Conservation (phyloP, 2,888 invertebrate genomes). For the Andrena trimmerana region DNA sequence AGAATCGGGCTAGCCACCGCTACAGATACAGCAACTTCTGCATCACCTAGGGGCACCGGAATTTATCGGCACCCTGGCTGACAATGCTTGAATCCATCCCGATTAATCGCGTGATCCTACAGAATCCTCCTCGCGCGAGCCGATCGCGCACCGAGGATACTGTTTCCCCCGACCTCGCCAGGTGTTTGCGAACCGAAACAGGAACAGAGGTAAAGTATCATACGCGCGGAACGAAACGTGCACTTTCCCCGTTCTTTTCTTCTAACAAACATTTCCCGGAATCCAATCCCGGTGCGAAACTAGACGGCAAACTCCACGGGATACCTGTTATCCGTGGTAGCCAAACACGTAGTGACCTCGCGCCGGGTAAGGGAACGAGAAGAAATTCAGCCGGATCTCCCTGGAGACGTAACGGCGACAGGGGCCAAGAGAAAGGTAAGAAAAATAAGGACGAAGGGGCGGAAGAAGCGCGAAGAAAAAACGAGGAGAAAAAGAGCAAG, state of each 20-base stretch:
- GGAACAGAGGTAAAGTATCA: slow-evolving; percentile 1
- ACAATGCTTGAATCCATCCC: too few relatives aligned
- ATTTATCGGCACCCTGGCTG: background rate
- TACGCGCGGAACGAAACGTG: slow-evolving; percentile 13
- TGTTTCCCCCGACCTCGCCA: background rate
- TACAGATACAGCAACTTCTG: background rate
- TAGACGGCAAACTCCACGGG: slow-evolving; percentile 48
- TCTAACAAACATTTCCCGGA: slow-evolving; percentile 29
- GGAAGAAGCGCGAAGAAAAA: background rate
- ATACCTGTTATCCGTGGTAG: slow-evolving; percentile 43
- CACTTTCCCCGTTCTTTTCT: slow-evolving; percentile 5
- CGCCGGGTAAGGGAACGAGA: background rate
- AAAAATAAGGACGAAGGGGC: slow-evolving; percentile 18
- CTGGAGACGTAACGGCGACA: slow-evolving; percentile 7
- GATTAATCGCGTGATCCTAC: too few relatives aligned
- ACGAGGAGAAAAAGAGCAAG: background rate
- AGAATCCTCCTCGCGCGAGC: too few relatives aligned
- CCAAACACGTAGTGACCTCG: slow-evolving; percentile 61
- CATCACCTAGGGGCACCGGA: too few relatives aligned
- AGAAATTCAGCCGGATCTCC: slow-evolving; percentile 38
- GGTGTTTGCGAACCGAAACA: background rate
- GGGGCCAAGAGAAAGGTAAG: background rate
- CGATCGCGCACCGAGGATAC: background rate
- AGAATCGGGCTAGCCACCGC: background rate
- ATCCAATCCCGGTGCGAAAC: slow-evolving; percentile 48